Evolutionary conservation across 2,888 invertebrate species (phyloP), one percentile per base, ranked within the genome.

Genomic region (Temnothorax unifasciatus): DNA sequence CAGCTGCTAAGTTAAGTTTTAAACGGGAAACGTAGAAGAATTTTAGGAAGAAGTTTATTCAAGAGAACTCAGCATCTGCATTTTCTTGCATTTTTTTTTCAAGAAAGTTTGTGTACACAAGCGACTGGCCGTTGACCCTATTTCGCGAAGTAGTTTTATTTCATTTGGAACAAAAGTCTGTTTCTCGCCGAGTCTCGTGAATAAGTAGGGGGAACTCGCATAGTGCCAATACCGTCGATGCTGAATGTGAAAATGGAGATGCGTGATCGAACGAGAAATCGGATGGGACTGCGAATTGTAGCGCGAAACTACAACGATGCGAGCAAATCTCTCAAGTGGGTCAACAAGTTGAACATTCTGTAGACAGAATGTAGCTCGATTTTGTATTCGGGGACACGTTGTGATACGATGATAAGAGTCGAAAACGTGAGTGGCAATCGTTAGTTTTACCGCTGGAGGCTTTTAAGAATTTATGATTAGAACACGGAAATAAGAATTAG

Each of bases 71-170:
- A 8, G 25, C 5, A 13, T 59, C 21, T 52, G n/a, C 25, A 75
- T 52, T 77, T 21, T 64, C 34, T 13, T 11, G 11, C n/a, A 54
- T 29, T 47, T 74, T 47, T 47, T 77, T 82, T 82, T 79, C 64
- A 34, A 85, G 66, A 71, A 81, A 69, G 74, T 83, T 84, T 73
- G 76, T 84, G 83, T 77, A 86, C 84, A 77, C 21, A 61, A 54
- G 15, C 47, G 5, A 66, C 52, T 87, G 87, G 71, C 13, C 86
- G 66, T 85, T 81, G 77, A 87, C 69, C 82, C 61, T 74, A 29
- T 84, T 81, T 85, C 21, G 34, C 44, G 5, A 41, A 38, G 21
- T 54, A 38, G 13, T 47, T 34, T 13, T 15, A 25, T 41, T 44
- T 68, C 15, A 38, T 50, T 69, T 59, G 8, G 38, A 59, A 47